Conservation (phyloP, 2,113 vertebrate species). For the Pao palembangensis region DNA sequence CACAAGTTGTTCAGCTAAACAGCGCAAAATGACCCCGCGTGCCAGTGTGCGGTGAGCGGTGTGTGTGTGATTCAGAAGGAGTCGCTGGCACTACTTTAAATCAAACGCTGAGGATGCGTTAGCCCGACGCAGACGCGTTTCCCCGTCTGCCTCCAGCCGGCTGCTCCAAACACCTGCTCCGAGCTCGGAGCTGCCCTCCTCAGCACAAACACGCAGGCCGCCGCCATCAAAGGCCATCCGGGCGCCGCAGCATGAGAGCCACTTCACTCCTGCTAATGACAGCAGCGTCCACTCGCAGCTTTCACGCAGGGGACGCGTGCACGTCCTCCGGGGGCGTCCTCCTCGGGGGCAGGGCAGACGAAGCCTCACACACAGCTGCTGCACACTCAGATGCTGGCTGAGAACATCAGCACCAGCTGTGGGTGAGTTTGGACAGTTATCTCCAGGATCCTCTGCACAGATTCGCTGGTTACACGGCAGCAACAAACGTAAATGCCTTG, state of each 20-base stretch:
- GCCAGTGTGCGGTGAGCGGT: constrained; percentile 6
- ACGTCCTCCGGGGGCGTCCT: constrained; percentile 12
- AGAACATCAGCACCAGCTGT: too few relatives aligned
- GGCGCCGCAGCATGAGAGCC: constrained; percentile 62
- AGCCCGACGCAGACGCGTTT: constrained; percentile 59
- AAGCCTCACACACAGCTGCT: constrained; percentile 5
- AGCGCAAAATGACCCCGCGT: constrained; percentile 48
- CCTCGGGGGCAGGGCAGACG: not conserved
- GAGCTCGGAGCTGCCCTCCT: constrained; percentile 60
- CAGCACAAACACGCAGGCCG: constrained; percentile 54
- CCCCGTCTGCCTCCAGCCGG: constrained; percentile 55
- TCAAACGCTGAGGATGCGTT: constrained; percentile 64
- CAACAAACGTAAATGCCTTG: too few relatives aligned
- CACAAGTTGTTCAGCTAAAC: constrained; percentile 67
- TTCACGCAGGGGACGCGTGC: constrained; percentile 43
- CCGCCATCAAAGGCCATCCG: constrained; percentile 62
- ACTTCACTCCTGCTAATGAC: constrained; percentile 69
- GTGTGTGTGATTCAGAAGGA: constrained; percentile 23
- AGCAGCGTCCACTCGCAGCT: constrained; percentile 66
- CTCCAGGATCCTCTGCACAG: too few relatives aligned
- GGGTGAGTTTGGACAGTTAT: too few relatives aligned
- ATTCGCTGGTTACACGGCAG: too few relatives aligned
- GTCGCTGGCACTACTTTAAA: constrained; percentile 56
- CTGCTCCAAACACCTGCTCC: constrained; percentile 69
- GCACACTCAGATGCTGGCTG: constrained; percentile 3